Conservation (phyloP, 2,888 invertebrate genomes). For the Adelphocoris suturalis region DNA sequence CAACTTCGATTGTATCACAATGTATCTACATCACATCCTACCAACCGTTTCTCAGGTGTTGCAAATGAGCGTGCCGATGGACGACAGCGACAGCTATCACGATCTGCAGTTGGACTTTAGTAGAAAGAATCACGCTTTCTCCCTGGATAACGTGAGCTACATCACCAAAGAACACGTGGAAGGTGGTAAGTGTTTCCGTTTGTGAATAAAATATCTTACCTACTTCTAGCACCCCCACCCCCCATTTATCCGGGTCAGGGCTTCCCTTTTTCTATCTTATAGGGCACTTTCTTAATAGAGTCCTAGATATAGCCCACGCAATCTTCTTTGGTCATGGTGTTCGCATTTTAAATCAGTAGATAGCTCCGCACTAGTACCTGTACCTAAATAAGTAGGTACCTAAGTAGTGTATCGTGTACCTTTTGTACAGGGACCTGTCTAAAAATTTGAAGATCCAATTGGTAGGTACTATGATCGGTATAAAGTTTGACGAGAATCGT, state of each 20-base stretch:
- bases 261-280: conserved; percentile 31
- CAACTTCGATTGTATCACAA: no score
- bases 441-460: no score
- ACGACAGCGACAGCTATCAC: conserved; percentile 87
- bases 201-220: conserved; percentile 61
- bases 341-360: no score
- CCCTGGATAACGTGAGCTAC: conserved; percentile 92
- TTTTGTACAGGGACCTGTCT: no score
- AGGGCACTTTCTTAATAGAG: not conserved
- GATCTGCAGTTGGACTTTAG: conserved; percentile 92
- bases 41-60: conserved; percentile 81
- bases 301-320: no score
- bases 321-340: no score
- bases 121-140: conserved; percentile 92
- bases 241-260: conserved; percentile 40
- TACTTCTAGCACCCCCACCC: not conserved
- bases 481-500: no score
- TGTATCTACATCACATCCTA: not conserved
- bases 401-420: no score
- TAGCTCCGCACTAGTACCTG: no score
- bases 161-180: conserved; percentile 90
- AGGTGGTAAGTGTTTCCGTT: conserved; percentile 71
- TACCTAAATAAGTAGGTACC: no score
- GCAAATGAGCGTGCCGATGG: conserved; percentile 94
- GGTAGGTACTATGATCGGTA: no score